Base-by-base conservation (phyloP, 2,113 vertebrate species). In the Nycticebus coucang region DNA sequence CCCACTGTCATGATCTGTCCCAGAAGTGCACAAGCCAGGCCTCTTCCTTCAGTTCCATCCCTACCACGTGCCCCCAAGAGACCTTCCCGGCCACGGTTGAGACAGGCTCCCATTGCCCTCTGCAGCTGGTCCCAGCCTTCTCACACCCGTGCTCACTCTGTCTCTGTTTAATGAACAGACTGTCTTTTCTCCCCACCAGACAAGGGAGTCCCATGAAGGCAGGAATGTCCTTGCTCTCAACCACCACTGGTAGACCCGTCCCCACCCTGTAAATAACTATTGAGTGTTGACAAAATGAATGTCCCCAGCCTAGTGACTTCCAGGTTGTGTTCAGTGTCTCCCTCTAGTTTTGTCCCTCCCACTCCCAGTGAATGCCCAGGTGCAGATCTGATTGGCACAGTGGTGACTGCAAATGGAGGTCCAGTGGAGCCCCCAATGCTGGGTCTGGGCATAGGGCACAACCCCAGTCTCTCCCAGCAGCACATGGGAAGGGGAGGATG, bases 1-100 rank as follows among this genome's bases (percentile, higher is more conserved):
- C 33, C 59, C 7, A 24, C 50, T 0, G 0, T 2, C 33, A 22
- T 1, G 17, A 30, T 13, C 33, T 1, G 33, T 53, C 33, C 22
- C 41, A 53, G 26, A 35, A 33, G 33, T 82, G 26, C 87, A n/a
- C 13, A 26, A 26, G 74, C 80, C 59, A 30, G 1, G 0, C 21
- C 41, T 50, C 66, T 45, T 68, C 26, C 50, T 62, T 37, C 11
- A 5, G 7, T 53, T 7, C 2, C 28, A 69, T 24, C 24, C 50
- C 35, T 7, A 18, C 59, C 45, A 11, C 50, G 33, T 11, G 12
- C 62, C 64, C 30, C 80, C 12, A 1, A 13, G 21, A 45, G 14
- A 12, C 60, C 22, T 79, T 59, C 64, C 55, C 3, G 1, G 9
- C 35, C 24, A 7, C 79, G 50, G 1, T 11, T 21, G n/a, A 30